These are phyloP conservation scores for Mesoligia furuncula DNA, from an alignment of 2,888 invertebrate genomes.

Conservation along the genomic window DNA sequence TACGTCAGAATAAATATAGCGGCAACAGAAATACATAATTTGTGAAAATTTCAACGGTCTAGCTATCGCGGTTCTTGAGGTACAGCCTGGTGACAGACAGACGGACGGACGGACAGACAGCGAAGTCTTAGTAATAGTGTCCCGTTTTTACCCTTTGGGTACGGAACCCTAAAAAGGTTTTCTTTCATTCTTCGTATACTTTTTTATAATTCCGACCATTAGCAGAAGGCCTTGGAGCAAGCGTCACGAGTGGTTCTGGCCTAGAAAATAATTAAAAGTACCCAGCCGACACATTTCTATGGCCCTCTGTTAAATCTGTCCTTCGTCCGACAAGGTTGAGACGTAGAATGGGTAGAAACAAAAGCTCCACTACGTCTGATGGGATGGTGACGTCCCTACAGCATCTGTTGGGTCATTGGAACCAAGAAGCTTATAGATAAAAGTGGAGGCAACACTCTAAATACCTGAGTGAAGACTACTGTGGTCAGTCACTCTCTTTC, in stretches of 20 bases:
- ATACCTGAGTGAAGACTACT: no score
- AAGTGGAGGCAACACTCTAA: no score
- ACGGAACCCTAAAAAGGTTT: no score
- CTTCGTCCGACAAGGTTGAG: constrained; percentile 61
- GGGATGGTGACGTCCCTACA: not conserved
- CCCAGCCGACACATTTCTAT: constrained; percentile 61
- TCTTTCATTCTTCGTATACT: not conserved
- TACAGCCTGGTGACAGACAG: no score
- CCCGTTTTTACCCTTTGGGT: no score
- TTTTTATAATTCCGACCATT: constrained; percentile 17
- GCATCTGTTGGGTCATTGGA: not conserved
- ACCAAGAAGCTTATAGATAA: no score
- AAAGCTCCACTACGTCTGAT: constrained; percentile 21
- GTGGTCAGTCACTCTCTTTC: no score
- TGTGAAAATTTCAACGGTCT: no score
- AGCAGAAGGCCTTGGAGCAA: constrained; percentile 32
- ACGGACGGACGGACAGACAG: no score
- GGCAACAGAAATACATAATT: no score
- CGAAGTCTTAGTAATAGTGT: no score
- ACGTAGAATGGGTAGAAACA: constrained; percentile 19
- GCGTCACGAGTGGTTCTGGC: constrained; percentile 38
- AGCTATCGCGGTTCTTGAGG: no score
- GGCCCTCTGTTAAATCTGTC: constrained; percentile 61
- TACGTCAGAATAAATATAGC: not conserved
- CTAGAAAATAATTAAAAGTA: constrained; percentile 65